Base-by-base conservation (phyloP, 2,888 invertebrate species). In the Flexamia atlantica region DNA sequence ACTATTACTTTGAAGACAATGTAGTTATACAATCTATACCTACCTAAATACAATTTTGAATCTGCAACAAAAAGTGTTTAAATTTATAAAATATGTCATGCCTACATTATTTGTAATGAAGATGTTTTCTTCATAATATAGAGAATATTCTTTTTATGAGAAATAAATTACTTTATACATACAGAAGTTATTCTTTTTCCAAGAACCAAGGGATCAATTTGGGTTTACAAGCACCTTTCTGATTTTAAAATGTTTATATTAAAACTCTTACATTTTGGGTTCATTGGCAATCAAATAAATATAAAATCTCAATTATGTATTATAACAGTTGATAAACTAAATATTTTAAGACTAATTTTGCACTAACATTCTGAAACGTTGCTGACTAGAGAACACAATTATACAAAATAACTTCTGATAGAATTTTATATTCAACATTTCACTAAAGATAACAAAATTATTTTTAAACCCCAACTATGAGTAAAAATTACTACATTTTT, bases 311-410 rank as follows among this genome's bases (percentile, higher is more conserved):
- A n/a, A n/a, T n/a, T n/a, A n/a, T n/a, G n/a, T n/a, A n/a, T n/a
- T n/a, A n/a, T n/a, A n/a, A n/a, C n/a, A n/a, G n/a, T n/a, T n/a
- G n/a, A n/a, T n/a, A n/a, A n/a, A n/a, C n/a, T n/a, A n/a, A 17
- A 64, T 53, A 64, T 30, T 64, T 28, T 9, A 64, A 64, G 30
- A 14, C 14, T 64, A 30, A 64, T 64, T 64, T 64, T 64, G 28
- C 30, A 28, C 64, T 28, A 28, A 30, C 12, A 57, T 23, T 57
- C 23, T 64, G 64, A 64, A 28, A 12, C 30, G 2, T 17, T 17
- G 5, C 64, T 30, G 64, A 64, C 64, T 64, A 64, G 64, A 64
- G 14, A 64, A 28, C 64, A 64, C 64, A 64, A 28, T 17, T 23
- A 23, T 53, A 53, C 53, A 53, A 23, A 53, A 53, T 53, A 53